Conservation (phyloP, 2,113 vertebrate genomes). For the Oreamnos americanus region DNA sequence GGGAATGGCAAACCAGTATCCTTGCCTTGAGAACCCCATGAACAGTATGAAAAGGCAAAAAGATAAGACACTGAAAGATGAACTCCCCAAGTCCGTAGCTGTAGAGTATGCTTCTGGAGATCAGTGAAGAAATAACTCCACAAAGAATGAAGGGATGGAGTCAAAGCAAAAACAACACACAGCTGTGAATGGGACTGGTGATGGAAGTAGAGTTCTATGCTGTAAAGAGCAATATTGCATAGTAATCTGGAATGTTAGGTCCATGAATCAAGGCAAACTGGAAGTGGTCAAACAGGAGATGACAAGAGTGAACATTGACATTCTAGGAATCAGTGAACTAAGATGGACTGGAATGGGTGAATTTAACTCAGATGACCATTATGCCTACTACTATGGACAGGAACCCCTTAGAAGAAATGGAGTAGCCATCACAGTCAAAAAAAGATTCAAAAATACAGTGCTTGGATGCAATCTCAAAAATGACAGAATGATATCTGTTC, state of each 20-base stretch:
- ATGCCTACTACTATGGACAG: neutral
- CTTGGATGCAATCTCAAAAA: neutral
- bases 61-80: neutral
- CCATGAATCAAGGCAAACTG: neutral
- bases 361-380: neutral
- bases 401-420: neutral
- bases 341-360: neutral
- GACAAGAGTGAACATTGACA: neutral
- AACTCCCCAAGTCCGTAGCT: neutral
- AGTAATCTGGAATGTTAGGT: neutral
- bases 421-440: neutral
- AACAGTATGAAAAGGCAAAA: neutral
- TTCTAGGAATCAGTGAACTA: neutral
- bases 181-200: neutral
- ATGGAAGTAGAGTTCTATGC: neutral
- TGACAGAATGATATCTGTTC: neutral
- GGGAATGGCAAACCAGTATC: neutral
- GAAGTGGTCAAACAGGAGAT: neutral
- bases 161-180: neutral
- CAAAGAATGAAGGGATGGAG: neutral
- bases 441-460: accelerated
- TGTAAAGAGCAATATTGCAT: neutral
- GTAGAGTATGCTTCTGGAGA: neutral
- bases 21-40: neutral
- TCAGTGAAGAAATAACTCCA: neutral